Percentiles rank a stretch among this genome's conserved stretches.
These are phyloP conservation scores for Lithobius niger DNA, from an alignment of 1,140 invertebrate genomes.

Conservation along the genomic window DNA sequence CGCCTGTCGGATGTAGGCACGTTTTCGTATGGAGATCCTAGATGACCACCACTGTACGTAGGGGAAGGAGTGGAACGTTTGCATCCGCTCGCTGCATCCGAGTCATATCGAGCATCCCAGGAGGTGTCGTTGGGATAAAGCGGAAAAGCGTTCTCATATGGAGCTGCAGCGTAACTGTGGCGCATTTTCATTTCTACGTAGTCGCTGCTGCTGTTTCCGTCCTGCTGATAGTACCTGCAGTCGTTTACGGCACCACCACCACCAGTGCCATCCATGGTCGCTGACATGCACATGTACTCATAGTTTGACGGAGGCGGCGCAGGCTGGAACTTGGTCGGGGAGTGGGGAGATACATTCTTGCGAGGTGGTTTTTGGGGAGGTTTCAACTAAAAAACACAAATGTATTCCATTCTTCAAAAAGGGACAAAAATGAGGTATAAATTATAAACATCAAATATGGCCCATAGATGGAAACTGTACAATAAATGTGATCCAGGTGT, in stretches of 20 bases:
- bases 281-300: conserved; percentile 45
- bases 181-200: conserved; percentile 12
- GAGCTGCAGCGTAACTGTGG: conserved; percentile 1
- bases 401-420: too few species aligned
- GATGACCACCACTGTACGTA: not conserved
- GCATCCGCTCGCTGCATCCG: not conserved
- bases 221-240: not conserved
- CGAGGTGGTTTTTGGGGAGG: conserved; percentile 77
- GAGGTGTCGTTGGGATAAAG: not conserved
- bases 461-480: too few species aligned
- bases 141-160: conserved; percentile 4
- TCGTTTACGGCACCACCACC: not conserved
- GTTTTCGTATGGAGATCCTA: conserved; percentile 17
- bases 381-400: conserved; percentile 44
- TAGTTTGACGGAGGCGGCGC: conserved; percentile 37
- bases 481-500: too few species aligned
- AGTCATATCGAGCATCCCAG: not conserved
- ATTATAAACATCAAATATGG: too few species aligned
- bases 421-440: too few species aligned
- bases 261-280: conserved; percentile 27
- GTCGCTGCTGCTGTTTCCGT: not conserved
- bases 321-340: conserved; percentile 44
- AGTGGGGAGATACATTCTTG: conserved; percentile 59
- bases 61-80: not conserved
- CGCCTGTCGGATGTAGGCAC: conserved; percentile 8